These are phyloP conservation scores for Mastacembelus armatus DNA, from an alignment of 2,797 vertebrate genomes.

Conservation along the genomic window DNA sequence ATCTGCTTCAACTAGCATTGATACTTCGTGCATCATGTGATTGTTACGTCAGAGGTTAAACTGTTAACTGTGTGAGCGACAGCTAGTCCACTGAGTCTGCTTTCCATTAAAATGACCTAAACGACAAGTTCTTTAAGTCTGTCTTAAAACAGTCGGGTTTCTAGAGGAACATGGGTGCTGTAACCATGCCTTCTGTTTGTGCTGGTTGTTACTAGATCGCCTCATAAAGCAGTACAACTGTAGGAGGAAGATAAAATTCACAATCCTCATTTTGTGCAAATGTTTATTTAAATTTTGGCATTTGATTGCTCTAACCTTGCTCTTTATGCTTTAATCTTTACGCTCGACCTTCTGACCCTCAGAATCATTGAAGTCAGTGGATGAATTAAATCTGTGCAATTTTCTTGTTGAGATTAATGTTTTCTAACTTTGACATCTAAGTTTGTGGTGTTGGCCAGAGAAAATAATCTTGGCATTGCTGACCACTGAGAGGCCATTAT, in stretches of 20 bases:
- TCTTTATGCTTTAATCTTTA: too few species aligned
- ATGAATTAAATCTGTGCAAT: neutral
- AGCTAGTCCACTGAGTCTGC: neutral
- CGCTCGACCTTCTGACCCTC: neutral
- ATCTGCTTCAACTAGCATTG: constrained; percentile 38
- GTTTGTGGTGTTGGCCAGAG: neutral
- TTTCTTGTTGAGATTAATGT: too few species aligned
- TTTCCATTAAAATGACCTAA: neutral
- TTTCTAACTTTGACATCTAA: neutral
- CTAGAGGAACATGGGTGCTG: too few species aligned
- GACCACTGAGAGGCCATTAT: too few species aligned
- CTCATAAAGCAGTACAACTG: too few species aligned
- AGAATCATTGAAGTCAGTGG: neutral
- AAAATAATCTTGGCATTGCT: neutral
- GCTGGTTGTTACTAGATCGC: too few species aligned
- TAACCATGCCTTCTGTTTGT: neutral
- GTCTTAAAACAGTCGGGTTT: too few species aligned
- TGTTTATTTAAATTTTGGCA: too few species aligned
- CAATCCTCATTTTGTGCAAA: neutral
- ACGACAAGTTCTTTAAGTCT: neutral
- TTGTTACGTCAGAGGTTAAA: constrained; percentile 53
- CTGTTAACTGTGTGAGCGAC: neutral
- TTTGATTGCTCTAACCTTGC: too few species aligned
- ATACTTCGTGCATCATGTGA: constrained; percentile 23
- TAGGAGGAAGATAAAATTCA: neutral